phyloP scores from a whole-genome alignment of 2,113 vertebrate genomes.

The Azemiops feae region DNA sequence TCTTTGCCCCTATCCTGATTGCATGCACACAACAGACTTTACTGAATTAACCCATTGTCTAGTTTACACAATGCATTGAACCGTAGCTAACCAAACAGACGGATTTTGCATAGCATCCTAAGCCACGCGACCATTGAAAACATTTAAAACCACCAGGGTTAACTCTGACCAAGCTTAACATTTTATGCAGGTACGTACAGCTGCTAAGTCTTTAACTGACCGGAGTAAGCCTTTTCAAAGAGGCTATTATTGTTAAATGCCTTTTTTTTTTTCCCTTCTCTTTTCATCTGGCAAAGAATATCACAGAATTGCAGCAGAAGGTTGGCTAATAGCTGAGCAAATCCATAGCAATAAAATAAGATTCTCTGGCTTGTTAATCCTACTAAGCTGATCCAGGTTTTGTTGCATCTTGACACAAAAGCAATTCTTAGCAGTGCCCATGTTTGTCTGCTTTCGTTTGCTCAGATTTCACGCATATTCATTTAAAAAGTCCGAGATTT shows the following conservation, averaged over 20 bases:
- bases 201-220: not conserved
- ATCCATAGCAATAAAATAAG: not conserved
- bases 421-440: fast-evolving
- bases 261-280: not conserved
- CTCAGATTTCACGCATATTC: not conserved
- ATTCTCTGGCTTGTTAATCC: not conserved
- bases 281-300: not conserved
- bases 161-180: not conserved
- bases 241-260: not conserved
- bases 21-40: not conserved
- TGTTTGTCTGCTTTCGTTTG: fast-evolving
- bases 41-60: not conserved
- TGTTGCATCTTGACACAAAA: fast-evolving
- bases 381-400: not conserved
- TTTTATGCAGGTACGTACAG: not conserved
- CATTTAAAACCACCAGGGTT: not conserved
- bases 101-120: not conserved
- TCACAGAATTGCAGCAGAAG: not conserved
- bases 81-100: not conserved
- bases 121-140: not conserved
- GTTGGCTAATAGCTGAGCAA: not conserved
- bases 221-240: not conserved
- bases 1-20: not conserved
- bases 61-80: not conserved
- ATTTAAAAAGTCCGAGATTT: not conserved